Conservation (phyloP, 2,113 vertebrate genomes). For the Xenotilapia flavipinnis region DNA sequence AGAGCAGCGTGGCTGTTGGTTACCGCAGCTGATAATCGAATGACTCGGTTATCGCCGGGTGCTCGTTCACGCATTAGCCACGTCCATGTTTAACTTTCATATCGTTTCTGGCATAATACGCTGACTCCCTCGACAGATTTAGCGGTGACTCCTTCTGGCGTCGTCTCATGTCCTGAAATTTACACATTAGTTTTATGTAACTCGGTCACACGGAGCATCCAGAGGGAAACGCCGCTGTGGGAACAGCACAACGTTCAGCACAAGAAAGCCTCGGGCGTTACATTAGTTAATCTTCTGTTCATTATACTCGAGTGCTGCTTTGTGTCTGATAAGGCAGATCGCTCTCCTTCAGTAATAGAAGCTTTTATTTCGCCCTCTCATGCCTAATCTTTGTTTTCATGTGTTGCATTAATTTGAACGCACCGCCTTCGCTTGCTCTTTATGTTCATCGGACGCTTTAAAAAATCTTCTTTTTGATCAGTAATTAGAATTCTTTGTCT, state of each 20-base stretch:
- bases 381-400: too few species aligned
- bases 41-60: accelerated
- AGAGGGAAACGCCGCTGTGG: not conserved
- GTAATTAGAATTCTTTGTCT: not conserved
- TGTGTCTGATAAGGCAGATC: not conserved
- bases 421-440: too few species aligned
- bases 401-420: too few species aligned
- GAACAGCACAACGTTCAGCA: not conserved
- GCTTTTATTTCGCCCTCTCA: not conserved
- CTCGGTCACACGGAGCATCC: not conserved
- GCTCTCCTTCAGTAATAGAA: not conserved
- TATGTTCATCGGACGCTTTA: too few species aligned
- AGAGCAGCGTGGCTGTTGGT: not conserved
- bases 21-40: not conserved
- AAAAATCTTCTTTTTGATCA: not conserved
- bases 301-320: not conserved
- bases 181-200: not conserved
- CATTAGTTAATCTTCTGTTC: not conserved
- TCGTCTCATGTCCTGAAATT: not conserved
- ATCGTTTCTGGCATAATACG: not conserved
- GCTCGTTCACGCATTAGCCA: not conserved
- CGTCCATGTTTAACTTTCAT: not conserved
- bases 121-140: not conserved
- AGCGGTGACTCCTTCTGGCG: not conserved
- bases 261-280: not conserved